Evolutionary conservation across 2,113 vertebrate species (phyloP), one percentile per base, ranked within the genome.

Genomic region (Tachysurus fulvidraco): DNA sequence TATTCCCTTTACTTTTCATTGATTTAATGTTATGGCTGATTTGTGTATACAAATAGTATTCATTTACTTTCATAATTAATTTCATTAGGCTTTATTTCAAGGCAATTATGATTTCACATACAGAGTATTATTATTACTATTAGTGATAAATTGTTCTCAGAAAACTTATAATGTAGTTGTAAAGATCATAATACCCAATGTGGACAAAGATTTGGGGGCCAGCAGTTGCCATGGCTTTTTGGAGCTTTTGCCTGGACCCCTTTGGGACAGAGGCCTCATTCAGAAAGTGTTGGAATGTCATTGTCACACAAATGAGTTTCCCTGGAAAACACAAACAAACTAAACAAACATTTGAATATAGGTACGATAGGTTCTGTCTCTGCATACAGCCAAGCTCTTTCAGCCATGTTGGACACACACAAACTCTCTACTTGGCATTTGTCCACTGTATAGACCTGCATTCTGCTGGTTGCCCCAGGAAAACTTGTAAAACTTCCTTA

Each of bases 261-360:
- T 83, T 80, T 57, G n/a, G 65, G 84, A 84, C 81, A 44, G 69
- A 86, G 86, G 76, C 84, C 65, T 85, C 74, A 84, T 88, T 88
- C 46, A 83, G 76, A 84, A 90, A 84, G 57, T 74, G 52, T 76
- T 81, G 81, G 87, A 84, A 73, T 73, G 64, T 78, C 71, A 80
- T 83, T 86, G 83, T 88, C 46, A 86, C 77, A 86, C 86, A 88
- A 90, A 90, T 88, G 84, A 81, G 89, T 81, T 84, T 81, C 87
- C 81, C n/a, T 41, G 84, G 76, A 89, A 87, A 84, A 88, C 69
- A 88, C 77, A 88, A 60, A 88, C 82, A 84, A 36, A 79, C 60
- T 85, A 83, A 89, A 87, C 86, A 85, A 78, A 87, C 69, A 85
- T 87, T 86, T 84, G 85, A 50, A 81, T 86, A 86, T 86, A 79